Percentiles rank a stretch among this genome's conserved stretches.
Conservation (phyloP, 2,888 invertebrate species). For the Tethea ocularis region DNA sequence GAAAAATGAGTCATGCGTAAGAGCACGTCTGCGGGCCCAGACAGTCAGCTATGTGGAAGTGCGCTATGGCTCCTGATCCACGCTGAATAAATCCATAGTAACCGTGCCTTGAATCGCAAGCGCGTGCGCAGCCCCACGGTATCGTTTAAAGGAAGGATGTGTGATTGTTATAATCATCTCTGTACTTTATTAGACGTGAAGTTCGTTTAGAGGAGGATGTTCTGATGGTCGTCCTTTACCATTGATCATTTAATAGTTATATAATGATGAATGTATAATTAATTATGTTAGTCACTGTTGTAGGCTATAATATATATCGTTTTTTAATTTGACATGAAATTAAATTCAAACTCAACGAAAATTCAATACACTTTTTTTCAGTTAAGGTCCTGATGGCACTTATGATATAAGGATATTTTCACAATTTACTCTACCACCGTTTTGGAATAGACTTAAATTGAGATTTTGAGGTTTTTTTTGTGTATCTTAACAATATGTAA, state of each 20-base stretch:
- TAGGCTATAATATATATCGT: no score
- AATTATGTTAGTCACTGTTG: background rate
- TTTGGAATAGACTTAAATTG: no score
- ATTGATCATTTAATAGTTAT: background rate
- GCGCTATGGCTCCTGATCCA: constrained; percentile 6
- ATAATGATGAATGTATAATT: background rate
- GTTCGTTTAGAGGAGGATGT: background rate
- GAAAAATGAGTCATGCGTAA: constrained; percentile 6
- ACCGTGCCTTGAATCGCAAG: constrained; percentile 17
- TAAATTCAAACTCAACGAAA: no score
- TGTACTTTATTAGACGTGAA: background rate
- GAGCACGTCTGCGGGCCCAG: constrained; percentile 12
- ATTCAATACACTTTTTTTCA: no score
- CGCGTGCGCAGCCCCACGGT: background rate
- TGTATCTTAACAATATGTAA: no score
- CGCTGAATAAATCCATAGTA: constrained; percentile 8
- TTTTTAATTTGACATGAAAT: no score
- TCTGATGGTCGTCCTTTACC: background rate
- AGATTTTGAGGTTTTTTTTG: no score
- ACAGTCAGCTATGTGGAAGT: constrained; percentile 11
- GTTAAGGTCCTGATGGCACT: no score
- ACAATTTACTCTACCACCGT: no score
- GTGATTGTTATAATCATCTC: constrained; percentile 7
- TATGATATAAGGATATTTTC: no score
- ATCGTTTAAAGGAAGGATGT: constrained; percentile 7